Evolutionary conservation across 2,113 vertebrate genomes (phyloP).

Genomic region (Glaucidium brasilianum): DNA sequence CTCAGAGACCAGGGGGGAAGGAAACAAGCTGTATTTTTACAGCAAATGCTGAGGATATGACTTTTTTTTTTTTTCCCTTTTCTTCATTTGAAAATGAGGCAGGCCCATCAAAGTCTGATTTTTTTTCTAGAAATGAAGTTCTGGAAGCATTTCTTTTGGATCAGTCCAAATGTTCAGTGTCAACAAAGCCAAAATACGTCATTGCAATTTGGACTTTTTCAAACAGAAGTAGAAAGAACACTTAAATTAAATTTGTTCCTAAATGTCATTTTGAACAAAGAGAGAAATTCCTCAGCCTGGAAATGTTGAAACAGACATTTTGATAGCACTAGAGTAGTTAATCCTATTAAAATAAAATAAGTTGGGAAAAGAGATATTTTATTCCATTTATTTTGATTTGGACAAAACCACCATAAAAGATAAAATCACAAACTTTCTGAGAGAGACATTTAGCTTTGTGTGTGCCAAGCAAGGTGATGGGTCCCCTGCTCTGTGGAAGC

Average conservation of each 20-base stretch:
- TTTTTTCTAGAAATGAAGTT: slow-evolving; percentile 3
- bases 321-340: slow-evolving; percentile 32
- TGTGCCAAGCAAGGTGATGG: background rate
- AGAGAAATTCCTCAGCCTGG: slow-evolving; percentile 40
- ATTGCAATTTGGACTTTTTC: slow-evolving; percentile 36
- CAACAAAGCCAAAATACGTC: slow-evolving; percentile 37
- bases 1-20: background rate
- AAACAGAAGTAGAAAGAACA: slow-evolving; percentile 8
- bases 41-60: background rate
- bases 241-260: slow-evolving; percentile 37
- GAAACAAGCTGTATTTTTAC: background rate
- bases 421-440: background rate
- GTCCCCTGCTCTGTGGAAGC: background rate
- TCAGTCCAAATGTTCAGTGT: slow-evolving; percentile 26
- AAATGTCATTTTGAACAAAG: slow-evolving; percentile 49
- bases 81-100: slow-evolving; percentile 21
- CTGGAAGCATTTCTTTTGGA: slow-evolving; percentile 22
- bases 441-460: background rate
- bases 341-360: slow-evolving; percentile 41
- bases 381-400: background rate
- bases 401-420: background rate
- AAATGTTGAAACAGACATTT: slow-evolving; percentile 39
- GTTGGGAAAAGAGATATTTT: background rate
- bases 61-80: background rate
- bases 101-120: background rate